Evolutionary conservation across 2,888 invertebrate genomes (phyloP).

Genomic region (Drosophila borealis): DNA sequence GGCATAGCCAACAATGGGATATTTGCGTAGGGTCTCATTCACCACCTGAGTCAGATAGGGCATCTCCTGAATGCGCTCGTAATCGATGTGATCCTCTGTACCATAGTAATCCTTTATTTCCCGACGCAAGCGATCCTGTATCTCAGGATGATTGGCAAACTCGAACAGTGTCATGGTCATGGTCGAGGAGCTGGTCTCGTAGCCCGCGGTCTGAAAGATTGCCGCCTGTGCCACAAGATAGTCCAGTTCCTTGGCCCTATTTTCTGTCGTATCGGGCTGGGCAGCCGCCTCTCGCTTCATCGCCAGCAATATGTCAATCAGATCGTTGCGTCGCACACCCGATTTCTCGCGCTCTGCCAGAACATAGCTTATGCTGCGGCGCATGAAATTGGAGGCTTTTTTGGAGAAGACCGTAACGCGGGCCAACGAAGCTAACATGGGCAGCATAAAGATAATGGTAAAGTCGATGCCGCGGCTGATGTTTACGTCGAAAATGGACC

Average conservation of each 20-base stretch:
- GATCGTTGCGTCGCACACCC: constrained; percentile 82
- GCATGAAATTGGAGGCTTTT: constrained; percentile 74
- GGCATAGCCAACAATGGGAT: constrained; percentile 68
- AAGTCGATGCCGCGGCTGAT: constrained; percentile 56
- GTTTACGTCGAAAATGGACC: constrained; percentile 53
- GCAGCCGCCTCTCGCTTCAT: constrained; percentile 69
- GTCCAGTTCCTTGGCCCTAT: constrained; percentile 48
- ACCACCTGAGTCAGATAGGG: constrained; percentile 84
- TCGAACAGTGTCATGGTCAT: constrained; percentile 84
- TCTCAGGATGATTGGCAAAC: constrained; percentile 80
- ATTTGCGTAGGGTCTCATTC: constrained; percentile 77
- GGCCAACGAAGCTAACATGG: constrained; percentile 54
- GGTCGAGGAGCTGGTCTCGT: constrained; percentile 82
- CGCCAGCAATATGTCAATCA: constrained; percentile 85
- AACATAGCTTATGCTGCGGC: constrained; percentile 78
- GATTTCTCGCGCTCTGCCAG: constrained; percentile 82
- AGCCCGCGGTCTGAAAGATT: constrained; percentile 82
- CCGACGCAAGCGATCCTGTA: constrained; percentile 83
- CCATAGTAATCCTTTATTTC: constrained; percentile 82
- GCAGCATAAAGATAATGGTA: constrained; percentile 60
- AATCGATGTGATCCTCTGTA: constrained; percentile 75
- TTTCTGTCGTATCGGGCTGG: constrained; percentile 14
- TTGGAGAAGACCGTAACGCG: constrained; percentile 64
- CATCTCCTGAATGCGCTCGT: constrained; percentile 84
- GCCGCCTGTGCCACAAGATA: constrained; percentile 81